These are phyloP conservation scores for Aphaenogaster rudis DNA, from an alignment of 1,140 invertebrate genomes.

Conservation along the genomic window DNA sequence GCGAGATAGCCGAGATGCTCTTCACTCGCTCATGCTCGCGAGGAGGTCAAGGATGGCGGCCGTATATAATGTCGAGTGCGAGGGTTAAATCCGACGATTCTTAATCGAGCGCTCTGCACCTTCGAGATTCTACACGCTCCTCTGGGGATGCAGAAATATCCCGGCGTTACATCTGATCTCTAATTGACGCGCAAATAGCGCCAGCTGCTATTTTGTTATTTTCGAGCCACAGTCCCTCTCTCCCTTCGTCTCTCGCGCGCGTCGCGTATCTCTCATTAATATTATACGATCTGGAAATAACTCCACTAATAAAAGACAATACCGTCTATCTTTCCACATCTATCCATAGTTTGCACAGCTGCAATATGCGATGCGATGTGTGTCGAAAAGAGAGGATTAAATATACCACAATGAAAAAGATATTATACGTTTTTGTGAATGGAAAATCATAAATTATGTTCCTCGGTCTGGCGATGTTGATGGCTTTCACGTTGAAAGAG, in stretches of 20 bases:
- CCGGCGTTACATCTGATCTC: conserved; percentile 10
- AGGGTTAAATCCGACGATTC: conserved; percentile 45
- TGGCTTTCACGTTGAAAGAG: background rate
- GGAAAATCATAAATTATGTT: background rate
- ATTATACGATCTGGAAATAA: background rate
- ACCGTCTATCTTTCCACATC: background rate
- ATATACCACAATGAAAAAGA: background rate
- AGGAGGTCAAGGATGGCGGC: conserved; percentile 34
- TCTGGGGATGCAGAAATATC: conserved; percentile 28
- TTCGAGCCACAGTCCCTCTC: background rate
- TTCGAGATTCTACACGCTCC: background rate
- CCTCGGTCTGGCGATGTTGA: background rate
- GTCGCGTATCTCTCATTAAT: conserved; percentile 20
- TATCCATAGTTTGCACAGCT: background rate
- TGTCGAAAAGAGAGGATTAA: background rate
- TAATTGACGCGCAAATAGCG: conserved; percentile 9
- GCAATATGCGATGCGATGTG: background rate
- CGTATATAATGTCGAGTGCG: conserved; percentile 3
- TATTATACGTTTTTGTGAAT: conserved; percentile 4
- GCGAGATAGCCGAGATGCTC: background rate
- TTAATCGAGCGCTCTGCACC: conserved; percentile 24
- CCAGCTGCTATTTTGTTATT: conserved; percentile 19
- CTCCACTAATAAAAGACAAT: conserved; percentile 1
- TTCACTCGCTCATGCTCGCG: conserved; percentile 11
- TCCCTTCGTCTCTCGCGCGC: background rate